Conservation (phyloP, 2,113 vertebrate species). For the Oryzias celebensis region DNA sequence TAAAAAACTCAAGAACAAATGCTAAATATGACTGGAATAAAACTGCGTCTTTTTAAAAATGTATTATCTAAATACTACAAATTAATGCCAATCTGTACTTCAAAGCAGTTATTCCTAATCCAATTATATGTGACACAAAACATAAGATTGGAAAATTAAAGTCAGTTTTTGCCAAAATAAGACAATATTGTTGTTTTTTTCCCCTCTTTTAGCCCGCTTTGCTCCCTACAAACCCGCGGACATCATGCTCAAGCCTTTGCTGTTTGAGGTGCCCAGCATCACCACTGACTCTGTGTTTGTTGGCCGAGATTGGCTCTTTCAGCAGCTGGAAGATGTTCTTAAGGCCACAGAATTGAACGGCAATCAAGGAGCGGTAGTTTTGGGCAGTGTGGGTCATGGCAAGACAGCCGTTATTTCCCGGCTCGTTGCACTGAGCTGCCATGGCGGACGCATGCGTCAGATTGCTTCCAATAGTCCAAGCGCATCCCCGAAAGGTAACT, state of each 20-base stretch:
- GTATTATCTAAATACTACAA: too few species aligned
- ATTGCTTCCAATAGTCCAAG: slow-evolving; percentile 92
- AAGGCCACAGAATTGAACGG: slow-evolving; percentile 75
- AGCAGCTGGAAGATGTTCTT: slow-evolving; percentile 84
- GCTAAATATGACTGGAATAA: too few species aligned
- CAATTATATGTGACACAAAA: too few species aligned
- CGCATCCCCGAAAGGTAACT: slow-evolving; percentile 85
- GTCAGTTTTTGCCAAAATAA: background rate
- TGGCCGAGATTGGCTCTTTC: slow-evolving; percentile 95
- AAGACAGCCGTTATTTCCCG: slow-evolving; percentile 95
- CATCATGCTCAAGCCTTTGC: slow-evolving; percentile 94
- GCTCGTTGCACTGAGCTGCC: slow-evolving; percentile 95
- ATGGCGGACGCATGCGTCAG: slow-evolving; percentile 96
- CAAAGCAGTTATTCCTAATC: too few species aligned
- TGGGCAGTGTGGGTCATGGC: slow-evolving; percentile 93
- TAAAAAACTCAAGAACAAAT: too few species aligned
- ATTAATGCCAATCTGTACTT: too few species aligned
- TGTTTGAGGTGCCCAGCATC: slow-evolving; percentile 98
- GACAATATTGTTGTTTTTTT: background rate
- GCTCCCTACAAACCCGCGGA: slow-evolving; percentile 94
- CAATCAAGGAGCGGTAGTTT: slow-evolving; percentile 84
- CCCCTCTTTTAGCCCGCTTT: slow-evolving; percentile 80
- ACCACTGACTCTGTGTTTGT: slow-evolving; percentile 97
- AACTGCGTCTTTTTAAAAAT: too few species aligned
- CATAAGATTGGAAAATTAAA: background rate